phyloP scores from a whole-genome alignment of 2,113 vertebrate species.

The Protobothrops flavoviridis region DNA sequence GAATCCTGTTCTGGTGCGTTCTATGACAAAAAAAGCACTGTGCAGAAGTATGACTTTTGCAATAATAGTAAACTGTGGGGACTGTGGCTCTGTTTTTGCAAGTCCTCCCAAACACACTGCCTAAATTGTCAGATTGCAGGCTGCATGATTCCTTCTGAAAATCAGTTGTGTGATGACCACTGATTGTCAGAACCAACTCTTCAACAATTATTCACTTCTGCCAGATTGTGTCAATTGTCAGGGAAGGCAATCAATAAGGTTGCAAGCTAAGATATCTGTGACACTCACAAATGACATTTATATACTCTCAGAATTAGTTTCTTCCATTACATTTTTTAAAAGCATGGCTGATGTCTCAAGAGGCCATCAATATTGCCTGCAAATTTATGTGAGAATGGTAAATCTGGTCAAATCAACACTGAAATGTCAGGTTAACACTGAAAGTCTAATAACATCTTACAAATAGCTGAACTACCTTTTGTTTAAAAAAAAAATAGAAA shows the following conservation, averaged over 20 bases:
- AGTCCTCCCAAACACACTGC: background rate
- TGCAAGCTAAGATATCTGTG: background rate
- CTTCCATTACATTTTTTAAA: background rate
- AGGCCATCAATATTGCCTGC: background rate
- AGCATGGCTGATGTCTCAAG: background rate
- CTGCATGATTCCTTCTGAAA: background rate
- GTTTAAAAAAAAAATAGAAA: background rate
- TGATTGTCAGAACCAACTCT: background rate
- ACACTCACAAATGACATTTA: background rate
- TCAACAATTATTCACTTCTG: background rate
- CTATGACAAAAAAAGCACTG: too few relatives aligned
- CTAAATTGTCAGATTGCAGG: background rate
- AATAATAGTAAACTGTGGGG: background rate
- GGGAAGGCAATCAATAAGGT: background rate
- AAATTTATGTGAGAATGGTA: background rate
- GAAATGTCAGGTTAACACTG: background rate
- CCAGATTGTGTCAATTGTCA: background rate
- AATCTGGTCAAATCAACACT: background rate
- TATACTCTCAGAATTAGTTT: background rate
- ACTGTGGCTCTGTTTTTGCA: background rate
- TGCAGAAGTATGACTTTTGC: background rate
- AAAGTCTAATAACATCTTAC: background rate
- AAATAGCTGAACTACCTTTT: background rate
- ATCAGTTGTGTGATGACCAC: background rate
- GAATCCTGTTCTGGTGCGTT: too few relatives aligned